Base-by-base conservation (phyloP, 2,797 vertebrate species). In the Anguilla anguilla region DNA sequence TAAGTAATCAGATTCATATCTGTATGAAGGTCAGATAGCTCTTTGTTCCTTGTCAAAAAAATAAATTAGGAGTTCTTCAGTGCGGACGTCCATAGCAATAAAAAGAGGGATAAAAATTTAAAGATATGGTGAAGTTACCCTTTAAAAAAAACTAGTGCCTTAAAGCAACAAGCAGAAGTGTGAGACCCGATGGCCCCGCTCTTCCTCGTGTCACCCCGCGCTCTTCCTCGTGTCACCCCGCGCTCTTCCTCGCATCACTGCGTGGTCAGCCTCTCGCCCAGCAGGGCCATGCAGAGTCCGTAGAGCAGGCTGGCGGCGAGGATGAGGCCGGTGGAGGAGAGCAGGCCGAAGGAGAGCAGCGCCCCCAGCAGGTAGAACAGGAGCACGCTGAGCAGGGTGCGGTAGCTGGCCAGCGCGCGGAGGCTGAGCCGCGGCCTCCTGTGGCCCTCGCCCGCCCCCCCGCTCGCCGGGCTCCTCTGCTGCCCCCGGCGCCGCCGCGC, bases 361-460 rank as follows among this genome's bases (percentile, higher is more conserved):
- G 95, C 95, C 22, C 96, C 96, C 0, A 96, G 0, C 25, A 95
- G 69, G 91, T 97, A 98, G 89, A 95, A 81, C 72, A 97, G 86
- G 64, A 97, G 84, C 86, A 98, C 88, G 0, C 94, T 91, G 64
- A 96, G 39, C 0, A 99, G 93, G 0, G 96, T 97, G 87, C 96
- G 93, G 95, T 98, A 99, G 95, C 97, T 99, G 85, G 97, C 98
- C 92, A 99, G 94, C 49, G 93, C 94, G 0, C 98, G 96, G 86
- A 99, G 95, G 87, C 97, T 98, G 88, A 99, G 94, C 46, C 97
- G 92, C 0, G 97, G 96, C 7, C 89, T 94, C 0, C 85, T 90
- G 51, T 64, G 88, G 61, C 88, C 19, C 31, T 91, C 93, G 0
- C 83, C 19, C 0, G 3, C 2, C 6, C 64, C 94, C 31, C 74